Base-by-base conservation (phyloP, 1,140 invertebrate species). In the Drosophila malerkotliana region DNA sequence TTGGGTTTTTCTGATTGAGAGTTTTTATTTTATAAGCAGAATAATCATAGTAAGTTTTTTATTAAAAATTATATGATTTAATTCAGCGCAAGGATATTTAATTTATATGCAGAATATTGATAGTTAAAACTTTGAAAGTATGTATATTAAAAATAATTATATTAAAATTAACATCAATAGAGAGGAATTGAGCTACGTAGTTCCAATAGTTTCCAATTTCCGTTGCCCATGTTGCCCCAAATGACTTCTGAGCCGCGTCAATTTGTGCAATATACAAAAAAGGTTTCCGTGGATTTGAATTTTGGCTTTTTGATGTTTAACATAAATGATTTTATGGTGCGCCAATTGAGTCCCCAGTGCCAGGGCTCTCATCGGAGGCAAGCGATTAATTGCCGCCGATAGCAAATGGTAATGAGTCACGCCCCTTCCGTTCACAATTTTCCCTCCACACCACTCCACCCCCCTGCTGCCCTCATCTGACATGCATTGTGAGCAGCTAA, bases 401-500 rank as follows among this genome's bases (percentile, higher is more conserved):
- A 55, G 71, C 45, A 60, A 56, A 79, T 79, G 72, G 66, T 60
- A 61, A 76, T 76, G 74, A 64, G 72, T 30, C 72, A 56, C 48
- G 60, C 47, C 64, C 64, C 61, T 66, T 68, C 62, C 64, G 34
- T 32, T 56, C 15, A 15, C 44, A 28, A 28, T 28, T 28, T 28
- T 28, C 26, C 26, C 5, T 28, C 26, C 26, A 28, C 26, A 6
- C 26, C 26, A 15, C 15, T 34, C n/a, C 15, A 6, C 44, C 4
- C 3, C 41, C 45, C 59, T 55, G 37, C 64, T 67, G 30, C 57
- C 34, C 54, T 69, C 34, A 58, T 57, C 62, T 67, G 81, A 45
- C 77, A 85, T 80, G 82, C 81, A 85, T 81, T 61, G 60, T 80
- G 78, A 72, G 73, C 82, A 85, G 74, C 78, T 87, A 85, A 85